Conservation (phyloP, 2,113 vertebrate genomes). For the Australoheros scitulus region DNA sequence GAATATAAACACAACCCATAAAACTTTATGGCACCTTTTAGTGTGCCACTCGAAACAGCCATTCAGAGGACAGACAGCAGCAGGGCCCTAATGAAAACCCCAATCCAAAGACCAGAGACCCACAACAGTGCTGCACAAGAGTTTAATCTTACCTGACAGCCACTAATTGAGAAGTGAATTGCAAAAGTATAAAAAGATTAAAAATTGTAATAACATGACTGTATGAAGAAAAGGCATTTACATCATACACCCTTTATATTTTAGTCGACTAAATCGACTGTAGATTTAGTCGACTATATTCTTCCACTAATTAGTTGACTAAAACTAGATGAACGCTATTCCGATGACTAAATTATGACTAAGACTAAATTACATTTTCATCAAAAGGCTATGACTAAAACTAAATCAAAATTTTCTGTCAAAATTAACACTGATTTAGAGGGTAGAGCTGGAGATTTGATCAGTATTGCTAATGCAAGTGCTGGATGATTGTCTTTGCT, state of each 20-base stretch:
- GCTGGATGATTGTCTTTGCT: not conserved
- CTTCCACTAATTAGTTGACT: too few species aligned
- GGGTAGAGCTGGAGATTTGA: not conserved
- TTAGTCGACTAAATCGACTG: too few species aligned
- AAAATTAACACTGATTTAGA: not conserved
- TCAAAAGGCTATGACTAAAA: too few species aligned
- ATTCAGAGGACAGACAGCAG: conserved; percentile 5
- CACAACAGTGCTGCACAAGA: not conserved
- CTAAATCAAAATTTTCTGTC: too few species aligned
- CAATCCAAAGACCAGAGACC: not conserved
- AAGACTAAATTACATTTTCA: too few species aligned
- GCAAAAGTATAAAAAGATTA: not conserved
- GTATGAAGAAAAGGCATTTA: too few species aligned
- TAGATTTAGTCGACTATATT: too few species aligned
- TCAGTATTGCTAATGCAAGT: not conserved
- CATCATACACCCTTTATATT: too few species aligned
- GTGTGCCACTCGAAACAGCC: not conserved
- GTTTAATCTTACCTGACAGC: not conserved
- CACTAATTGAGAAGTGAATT: not conserved
- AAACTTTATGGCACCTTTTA: conserved; percentile 15
- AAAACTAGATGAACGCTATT: too few species aligned
- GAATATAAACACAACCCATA: conserved; percentile 13
- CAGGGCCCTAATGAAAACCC: not conserved
- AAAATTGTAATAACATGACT: not conserved
- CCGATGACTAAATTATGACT: too few species aligned